Base-by-base conservation (phyloP, 2,797 vertebrate species). In the Cynopterus sphinx region DNA sequence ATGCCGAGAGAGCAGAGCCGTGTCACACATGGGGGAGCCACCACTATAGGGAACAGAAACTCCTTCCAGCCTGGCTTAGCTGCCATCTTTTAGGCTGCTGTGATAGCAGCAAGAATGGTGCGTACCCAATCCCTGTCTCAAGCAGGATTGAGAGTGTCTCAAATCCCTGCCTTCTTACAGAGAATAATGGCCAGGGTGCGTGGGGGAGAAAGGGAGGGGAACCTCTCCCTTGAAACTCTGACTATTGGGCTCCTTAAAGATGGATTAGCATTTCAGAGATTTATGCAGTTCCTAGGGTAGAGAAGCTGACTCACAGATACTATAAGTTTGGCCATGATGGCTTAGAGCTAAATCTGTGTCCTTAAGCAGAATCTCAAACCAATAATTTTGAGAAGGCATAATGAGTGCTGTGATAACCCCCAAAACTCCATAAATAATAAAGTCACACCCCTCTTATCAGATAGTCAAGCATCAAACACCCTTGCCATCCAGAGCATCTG, bases 251-350 rank as follows among this genome's bases (percentile, higher is more conserved):
- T 95, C 93, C 87, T 91, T 90, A 93, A 91, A 94, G 95, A 94
- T 96, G 75, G 96, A 97, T 97, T 96, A 96, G 92, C 95, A 94
- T 96, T 95, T 95, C 93, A 79, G 84, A 93, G 95, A 96, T 97
- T 95, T 97, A 97, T 96, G 90, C 85, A 7, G 65, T 78, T 94
- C 85, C 91, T 92, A 88, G 91, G 86, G 89, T 91, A 94, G 89
- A 90, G 87, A 95, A 78, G 93, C 96, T 95, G 92, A 96, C 96
- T 96, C 92, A 90, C 95, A 96, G 93, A 95, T 88, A 95, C 95
- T 96, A 5, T 94, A 96, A 97, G 94, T 97, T 97, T 93, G 96
- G 65, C 63, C 11, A 24, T 83, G 91, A 97, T 92, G 26, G 90
- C 87, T 92, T 83, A 87, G 65, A 94, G 87, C 84, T 90, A 91